A percentile compares a stretch with the other conserved stretches of the same genome.
Conservation (phyloP, 2,113 vertebrate genomes). For the Daphoenositta chrysoptera region DNA sequence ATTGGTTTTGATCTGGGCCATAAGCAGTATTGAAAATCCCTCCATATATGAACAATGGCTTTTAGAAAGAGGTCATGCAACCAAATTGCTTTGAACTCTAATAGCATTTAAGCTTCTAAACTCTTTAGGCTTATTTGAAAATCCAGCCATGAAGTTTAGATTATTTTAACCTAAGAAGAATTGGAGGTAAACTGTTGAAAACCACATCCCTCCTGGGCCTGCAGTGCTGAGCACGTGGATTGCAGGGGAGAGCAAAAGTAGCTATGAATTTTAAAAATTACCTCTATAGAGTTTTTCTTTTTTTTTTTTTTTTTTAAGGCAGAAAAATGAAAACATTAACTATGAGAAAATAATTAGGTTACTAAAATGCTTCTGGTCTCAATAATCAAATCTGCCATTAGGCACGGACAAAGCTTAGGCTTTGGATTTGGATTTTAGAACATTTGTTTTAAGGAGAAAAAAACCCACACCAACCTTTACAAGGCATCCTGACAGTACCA, state of each 20-base stretch:
- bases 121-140: slow-evolving; percentile 44
- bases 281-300: background rate
- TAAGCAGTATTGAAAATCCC: slow-evolving; percentile 26
- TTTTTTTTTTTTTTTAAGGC: no score
- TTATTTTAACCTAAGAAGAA: slow-evolving; percentile 39
- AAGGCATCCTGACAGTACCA: background rate
- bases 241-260: background rate
- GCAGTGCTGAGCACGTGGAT: background rate
- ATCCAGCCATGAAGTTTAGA: slow-evolving; percentile 31
- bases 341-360: background rate
- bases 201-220: background rate
- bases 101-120: slow-evolving; percentile 25
- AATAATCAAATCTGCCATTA: background rate
- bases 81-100: slow-evolving; percentile 29
- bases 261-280: background rate
- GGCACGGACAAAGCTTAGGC: background rate
- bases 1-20: background rate
- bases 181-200: slow-evolving; percentile 1
- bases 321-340: background rate
- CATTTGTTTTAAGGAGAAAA: background rate
- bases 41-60: background rate
- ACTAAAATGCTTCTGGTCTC: background rate
- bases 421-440: background rate
- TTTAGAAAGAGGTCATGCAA: slow-evolving; percentile 35
- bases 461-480: background rate